A percentile compares a stretch with the other conserved stretches of the same genome.
Conservation (phyloP, 2,113 vertebrate genomes). For the Ctenomys sociabilis region DNA sequence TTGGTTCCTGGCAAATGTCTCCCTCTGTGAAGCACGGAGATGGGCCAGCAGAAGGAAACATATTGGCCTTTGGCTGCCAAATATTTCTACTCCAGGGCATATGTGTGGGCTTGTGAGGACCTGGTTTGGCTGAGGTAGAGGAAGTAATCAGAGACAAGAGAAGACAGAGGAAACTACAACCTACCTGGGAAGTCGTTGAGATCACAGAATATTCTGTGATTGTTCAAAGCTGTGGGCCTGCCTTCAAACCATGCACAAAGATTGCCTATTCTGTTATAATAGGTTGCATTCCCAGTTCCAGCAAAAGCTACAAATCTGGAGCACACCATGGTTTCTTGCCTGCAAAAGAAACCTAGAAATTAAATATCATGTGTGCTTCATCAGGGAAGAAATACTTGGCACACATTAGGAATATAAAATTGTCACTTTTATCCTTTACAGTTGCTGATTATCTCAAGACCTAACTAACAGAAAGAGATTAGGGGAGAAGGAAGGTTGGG, state of each 20-base stretch:
- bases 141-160: not conserved
- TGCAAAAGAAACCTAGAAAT: not conserved
- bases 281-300: not conserved
- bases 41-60: not conserved
- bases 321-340: not conserved
- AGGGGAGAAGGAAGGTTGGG: not conserved
- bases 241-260: not conserved
- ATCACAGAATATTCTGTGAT: not conserved
- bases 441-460: constrained; percentile 43
- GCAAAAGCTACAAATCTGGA: not conserved
- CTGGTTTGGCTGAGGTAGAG: not conserved
- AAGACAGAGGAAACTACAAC: not conserved
- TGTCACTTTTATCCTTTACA: constrained; percentile 21
- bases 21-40: not conserved
- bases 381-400: constrained; percentile 50
- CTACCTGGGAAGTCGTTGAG: not conserved
- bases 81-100: not conserved
- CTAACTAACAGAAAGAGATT: not conserved
- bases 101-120: not conserved
- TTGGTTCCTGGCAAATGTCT: not conserved
- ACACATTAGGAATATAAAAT: not conserved
- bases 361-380: constrained; percentile 31
- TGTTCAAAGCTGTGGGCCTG: not conserved
- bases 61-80: not conserved
- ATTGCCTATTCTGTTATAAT: not conserved